These are phyloP conservation scores for Sycophaga agraensis DNA, from an alignment of 1,140 invertebrate species.

Conservation along the genomic window DNA sequence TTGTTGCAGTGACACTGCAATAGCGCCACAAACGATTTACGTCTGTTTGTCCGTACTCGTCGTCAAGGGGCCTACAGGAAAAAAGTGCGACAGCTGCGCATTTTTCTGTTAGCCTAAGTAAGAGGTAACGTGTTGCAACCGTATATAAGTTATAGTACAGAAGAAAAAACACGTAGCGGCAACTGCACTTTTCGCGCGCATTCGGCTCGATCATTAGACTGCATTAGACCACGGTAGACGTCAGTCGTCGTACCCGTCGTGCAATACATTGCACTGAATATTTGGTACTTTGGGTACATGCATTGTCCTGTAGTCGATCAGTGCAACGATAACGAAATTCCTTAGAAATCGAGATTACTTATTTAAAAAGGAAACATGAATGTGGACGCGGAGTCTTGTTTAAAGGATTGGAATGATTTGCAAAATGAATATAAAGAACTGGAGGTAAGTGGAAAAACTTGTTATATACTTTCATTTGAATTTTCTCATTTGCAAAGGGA, in stretches of 20 bases:
- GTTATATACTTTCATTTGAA: background rate
- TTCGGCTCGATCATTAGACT: background rate
- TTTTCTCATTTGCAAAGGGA: background rate
- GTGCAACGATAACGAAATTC: background rate
- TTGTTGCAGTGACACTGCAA: no score
- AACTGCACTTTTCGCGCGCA: slow-evolving; percentile 7
- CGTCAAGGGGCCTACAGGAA: no score
- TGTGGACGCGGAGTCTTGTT: slow-evolving; percentile 60
- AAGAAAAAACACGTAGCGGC: no score
- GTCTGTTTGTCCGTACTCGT: no score
- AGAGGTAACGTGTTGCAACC: no score
- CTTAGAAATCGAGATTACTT: slow-evolving; percentile 1
- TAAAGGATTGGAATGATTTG: slow-evolving; percentile 79
- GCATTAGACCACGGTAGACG: no score
- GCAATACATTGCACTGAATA: background rate
- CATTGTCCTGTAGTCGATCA: no score
- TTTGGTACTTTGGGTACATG: background rate
- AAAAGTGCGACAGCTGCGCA: no score
- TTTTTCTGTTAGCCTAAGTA: no score
- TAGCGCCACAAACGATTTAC: no score
- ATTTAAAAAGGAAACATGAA: slow-evolving; percentile 54
- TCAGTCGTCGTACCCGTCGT: background rate
- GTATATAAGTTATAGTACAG: no score
- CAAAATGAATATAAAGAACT: slow-evolving; percentile 73
- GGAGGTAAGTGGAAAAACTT: slow-evolving; percentile 60